These are phyloP conservation scores for Pseudococcus longispinus DNA, from an alignment of 2,888 invertebrate species.

Conservation along the genomic window DNA sequence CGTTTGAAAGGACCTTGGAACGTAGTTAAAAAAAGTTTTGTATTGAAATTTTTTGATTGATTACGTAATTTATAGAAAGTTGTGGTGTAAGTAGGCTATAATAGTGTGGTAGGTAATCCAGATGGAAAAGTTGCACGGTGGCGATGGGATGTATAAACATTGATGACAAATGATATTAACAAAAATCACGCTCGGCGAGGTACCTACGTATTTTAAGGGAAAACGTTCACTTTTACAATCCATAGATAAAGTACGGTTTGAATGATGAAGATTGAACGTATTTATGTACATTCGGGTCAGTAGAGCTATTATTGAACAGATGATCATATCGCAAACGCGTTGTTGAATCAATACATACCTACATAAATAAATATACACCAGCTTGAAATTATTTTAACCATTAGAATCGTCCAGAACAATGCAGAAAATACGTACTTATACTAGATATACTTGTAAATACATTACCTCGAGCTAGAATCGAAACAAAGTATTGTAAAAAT, in stretches of 20 bases:
- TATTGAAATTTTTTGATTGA: slow-evolving; percentile 45
- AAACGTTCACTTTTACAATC: neutral
- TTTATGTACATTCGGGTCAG: neutral
- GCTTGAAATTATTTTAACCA: neutral
- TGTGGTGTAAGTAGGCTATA: neutral
- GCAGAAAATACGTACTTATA: neutral
- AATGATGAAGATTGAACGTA: slow-evolving; percentile 25
- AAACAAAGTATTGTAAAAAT: neutral
- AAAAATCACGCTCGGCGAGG: neutral
- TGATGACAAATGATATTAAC: slow-evolving; percentile 39
- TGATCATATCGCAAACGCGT: neutral
- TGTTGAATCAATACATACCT: neutral
- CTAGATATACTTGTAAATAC: neutral
- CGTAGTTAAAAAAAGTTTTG: neutral
- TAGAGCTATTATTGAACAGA: neutral
- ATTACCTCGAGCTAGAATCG: neutral
- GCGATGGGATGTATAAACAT: slow-evolving; percentile 22
- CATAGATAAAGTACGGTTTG: neutral
- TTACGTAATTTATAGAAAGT: slow-evolving; percentile 31
- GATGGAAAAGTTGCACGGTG: neutral
- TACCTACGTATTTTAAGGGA: neutral
- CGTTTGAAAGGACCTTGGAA: slow-evolving; percentile 14
- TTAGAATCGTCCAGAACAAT: neutral
- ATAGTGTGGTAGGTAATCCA: neutral
- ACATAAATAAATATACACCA: neutral